phyloP scores from a whole-genome alignment of 2,888 invertebrate genomes.

The Pandemis cinnamomeana region DNA sequence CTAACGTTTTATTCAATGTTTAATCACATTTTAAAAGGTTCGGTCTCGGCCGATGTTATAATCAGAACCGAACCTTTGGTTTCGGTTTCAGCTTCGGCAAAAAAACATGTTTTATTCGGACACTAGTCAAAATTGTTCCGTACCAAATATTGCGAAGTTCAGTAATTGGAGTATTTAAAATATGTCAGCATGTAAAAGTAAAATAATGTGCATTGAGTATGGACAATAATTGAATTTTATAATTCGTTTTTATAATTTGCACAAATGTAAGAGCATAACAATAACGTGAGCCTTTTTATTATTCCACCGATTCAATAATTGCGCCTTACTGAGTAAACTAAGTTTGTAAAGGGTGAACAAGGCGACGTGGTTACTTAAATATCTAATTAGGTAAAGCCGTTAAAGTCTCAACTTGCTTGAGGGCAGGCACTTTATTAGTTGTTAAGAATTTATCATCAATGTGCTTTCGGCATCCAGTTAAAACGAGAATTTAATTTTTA shows the following conservation, averaged over 20 bases:
- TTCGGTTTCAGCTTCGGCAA: no score
- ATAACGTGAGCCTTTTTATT: background rate
- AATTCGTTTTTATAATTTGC: no score
- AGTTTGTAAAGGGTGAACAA: conserved; percentile 9
- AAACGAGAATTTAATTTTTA: conserved; percentile 6
- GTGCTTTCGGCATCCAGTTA: background rate
- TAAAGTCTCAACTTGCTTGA: conserved; percentile 9
- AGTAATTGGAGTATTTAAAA: no score
- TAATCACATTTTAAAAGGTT: no score
- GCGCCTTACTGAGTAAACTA: conserved; percentile 1
- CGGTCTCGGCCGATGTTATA: no score
- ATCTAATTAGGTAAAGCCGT: conserved; percentile 8
- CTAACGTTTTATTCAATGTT: no score
- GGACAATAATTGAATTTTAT: background rate
- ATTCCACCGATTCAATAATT: background rate
- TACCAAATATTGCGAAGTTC: no score
- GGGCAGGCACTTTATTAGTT: background rate
- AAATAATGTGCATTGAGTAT: background rate
- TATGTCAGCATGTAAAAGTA: no score
- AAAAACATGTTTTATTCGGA: no score
- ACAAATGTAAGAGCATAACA: background rate
- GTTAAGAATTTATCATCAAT: conserved; percentile 2
- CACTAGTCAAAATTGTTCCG: no score
- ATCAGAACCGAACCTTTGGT: no score
- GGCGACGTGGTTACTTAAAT: background rate